phyloP scores from a whole-genome alignment of 1,140 invertebrate genomes.

The Scaptomyza graminum region DNA sequence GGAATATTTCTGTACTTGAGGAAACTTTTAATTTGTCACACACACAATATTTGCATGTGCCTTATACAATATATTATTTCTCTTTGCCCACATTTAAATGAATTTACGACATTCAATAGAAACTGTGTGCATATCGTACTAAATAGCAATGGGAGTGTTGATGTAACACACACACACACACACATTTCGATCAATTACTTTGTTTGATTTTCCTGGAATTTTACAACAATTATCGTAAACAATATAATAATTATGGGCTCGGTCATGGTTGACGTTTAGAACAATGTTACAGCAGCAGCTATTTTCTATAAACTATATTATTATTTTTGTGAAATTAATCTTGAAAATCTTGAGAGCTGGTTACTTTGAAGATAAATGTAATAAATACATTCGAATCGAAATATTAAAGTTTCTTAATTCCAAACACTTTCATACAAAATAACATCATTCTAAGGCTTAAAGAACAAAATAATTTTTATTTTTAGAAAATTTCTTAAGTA shows the following conservation, averaged over 20 bases:
- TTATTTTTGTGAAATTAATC: not conserved
- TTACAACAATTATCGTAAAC: conserved; percentile 48
- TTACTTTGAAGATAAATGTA: too few relatives aligned
- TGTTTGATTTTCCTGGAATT: conserved; percentile 48
- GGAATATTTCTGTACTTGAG: conserved; percentile 10
- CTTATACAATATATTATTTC: conserved; percentile 5
- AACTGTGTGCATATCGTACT: conserved; percentile 9
- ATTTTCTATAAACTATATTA: not conserved
- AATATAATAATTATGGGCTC: conserved; percentile 25
- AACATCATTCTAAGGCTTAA: too few relatives aligned
- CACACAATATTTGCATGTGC: conserved; percentile 49
- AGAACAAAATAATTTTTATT: too few relatives aligned
- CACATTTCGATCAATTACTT: conserved; percentile 53
- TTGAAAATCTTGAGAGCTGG: not conserved
- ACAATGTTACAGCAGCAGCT: too few relatives aligned
- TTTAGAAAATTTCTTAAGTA: too few relatives aligned
- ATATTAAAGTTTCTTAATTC: too few relatives aligned
- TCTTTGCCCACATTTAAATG: conserved; percentile 57
- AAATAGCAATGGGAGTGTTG: conserved; percentile 4
- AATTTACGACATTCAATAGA: conserved; percentile 65
- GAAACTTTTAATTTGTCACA: conserved; percentile 46
- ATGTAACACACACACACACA: conserved; percentile 35
- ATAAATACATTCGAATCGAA: too few relatives aligned
- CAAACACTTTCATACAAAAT: too few relatives aligned
- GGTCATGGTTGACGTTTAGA: conserved; percentile 5